These are phyloP conservation scores for Pinna nobilis DNA, from an alignment of 1,140 invertebrate genomes.

Conservation along the genomic window DNA sequence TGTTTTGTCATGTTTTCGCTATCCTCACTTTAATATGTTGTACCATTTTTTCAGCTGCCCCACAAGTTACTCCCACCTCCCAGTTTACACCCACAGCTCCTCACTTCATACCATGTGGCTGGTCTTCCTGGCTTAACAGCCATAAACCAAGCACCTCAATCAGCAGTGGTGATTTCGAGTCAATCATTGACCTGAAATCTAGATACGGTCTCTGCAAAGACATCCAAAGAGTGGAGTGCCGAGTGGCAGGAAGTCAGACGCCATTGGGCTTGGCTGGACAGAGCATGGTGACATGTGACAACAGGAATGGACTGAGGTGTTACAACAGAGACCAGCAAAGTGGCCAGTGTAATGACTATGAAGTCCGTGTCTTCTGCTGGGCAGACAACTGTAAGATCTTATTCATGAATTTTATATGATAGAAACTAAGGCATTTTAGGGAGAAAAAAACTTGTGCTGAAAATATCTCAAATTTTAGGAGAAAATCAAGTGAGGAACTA, in stretches of 20 bases:
- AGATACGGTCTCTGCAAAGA: constrained; percentile 76
- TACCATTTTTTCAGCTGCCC: neutral
- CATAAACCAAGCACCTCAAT: constrained; percentile 42
- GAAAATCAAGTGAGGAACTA: no score
- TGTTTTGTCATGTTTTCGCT: neutral
- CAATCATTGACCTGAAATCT: constrained; percentile 55
- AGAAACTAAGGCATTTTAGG: neutral
- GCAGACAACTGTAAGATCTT: constrained; percentile 42
- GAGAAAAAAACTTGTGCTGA: neutral
- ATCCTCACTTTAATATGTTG: neutral
- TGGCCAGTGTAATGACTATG: constrained; percentile 57
- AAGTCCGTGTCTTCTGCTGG: constrained; percentile 63
- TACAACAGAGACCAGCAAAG: constrained; percentile 62
- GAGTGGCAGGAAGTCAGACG: constrained; percentile 80
- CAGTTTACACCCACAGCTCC: constrained; percentile 12
- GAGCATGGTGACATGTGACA: constrained; percentile 66
- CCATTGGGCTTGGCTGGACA: constrained; percentile 81
- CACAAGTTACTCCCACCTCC: neutral
- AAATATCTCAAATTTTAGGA: no score
- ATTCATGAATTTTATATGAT: neutral
- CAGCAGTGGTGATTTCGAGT: constrained; percentile 70
- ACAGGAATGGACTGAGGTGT: constrained; percentile 71
- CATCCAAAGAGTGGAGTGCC: constrained; percentile 85
- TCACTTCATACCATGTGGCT: constrained; percentile 44
- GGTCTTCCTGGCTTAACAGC: constrained; percentile 69